Evolutionary conservation across 2,113 vertebrate species (phyloP).

Genomic region (Menidia beryllina): DNA sequence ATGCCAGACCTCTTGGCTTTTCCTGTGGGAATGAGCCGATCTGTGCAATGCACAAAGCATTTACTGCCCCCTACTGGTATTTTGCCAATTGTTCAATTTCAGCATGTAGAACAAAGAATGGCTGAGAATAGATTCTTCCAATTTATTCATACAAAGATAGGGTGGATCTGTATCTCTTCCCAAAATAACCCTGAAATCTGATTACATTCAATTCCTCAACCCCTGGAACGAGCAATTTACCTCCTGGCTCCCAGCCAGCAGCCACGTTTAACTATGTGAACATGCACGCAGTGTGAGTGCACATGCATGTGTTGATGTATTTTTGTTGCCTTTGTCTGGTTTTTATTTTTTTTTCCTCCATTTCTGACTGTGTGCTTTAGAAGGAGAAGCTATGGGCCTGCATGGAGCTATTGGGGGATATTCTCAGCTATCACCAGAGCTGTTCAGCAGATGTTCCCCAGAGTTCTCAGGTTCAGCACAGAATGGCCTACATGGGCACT

Average conservation of each 20-base stretch:
- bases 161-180: conserved; percentile 75
- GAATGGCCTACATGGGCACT: conserved; percentile 87
- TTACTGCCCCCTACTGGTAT: conserved; percentile 85
- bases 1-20: conserved; percentile 70
- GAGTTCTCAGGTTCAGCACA: conserved; percentile 83
- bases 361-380: conserved; percentile 78
- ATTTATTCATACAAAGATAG: conserved; percentile 74
- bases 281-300: conserved; percentile 28
- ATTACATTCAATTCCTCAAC: conserved; percentile 74
- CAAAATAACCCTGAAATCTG: conserved; percentile 80
- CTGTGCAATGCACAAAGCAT: conserved; percentile 68
- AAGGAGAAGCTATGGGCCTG: conserved; percentile 86
- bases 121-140: conserved; percentile 80
- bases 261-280: conserved; percentile 35
- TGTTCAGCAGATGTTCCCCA: conserved; percentile 77
- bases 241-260: conserved; percentile 58
- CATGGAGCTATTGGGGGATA: conserved; percentile 87
- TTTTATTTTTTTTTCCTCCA: conserved; percentile 75
- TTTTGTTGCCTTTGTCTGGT: conserved; percentile 49
- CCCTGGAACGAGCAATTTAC: conserved; percentile 69
- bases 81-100: conserved; percentile 41
- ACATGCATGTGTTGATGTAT: conserved; percentile 14
- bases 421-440: conserved; percentile 84
- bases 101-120: conserved; percentile 68
- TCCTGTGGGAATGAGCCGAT: conserved; percentile 54